Conservation (phyloP, 2,113 vertebrate species). For the Hypanus sabinus region DNA sequence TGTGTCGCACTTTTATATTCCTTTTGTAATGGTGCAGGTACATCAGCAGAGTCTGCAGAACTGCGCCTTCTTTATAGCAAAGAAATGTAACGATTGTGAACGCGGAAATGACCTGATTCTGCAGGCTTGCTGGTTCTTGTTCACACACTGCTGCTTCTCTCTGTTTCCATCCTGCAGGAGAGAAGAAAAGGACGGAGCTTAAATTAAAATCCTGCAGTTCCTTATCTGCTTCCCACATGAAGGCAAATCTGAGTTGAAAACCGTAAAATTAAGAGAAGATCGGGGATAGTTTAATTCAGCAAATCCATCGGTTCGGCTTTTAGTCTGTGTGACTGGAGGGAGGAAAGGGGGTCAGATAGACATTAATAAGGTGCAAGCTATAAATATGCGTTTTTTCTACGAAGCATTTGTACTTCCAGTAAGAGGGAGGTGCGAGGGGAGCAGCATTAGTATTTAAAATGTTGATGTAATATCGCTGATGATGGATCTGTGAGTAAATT, state of each 20-base stretch:
- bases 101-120: slow-evolving; percentile 25
- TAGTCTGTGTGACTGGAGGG: slow-evolving; percentile 69
- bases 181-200: slow-evolving; percentile 75
- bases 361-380: slow-evolving; percentile 65
- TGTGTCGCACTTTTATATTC: neutral
- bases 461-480: slow-evolving; percentile 10
- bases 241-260: slow-evolving; percentile 93
- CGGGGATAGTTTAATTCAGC: slow-evolving; percentile 81
- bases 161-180: slow-evolving; percentile 60
- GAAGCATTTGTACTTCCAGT: slow-evolving; percentile 30
- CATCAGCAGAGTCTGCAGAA: neutral
- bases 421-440: slow-evolving; percentile 19
- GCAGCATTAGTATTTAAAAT: slow-evolving; percentile 10
- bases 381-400: slow-evolving; percentile 46
- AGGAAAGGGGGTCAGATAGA: slow-evolving; percentile 56
- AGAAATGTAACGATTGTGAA: neutral
- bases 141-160: slow-evolving; percentile 39
- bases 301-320: slow-evolving; percentile 69
- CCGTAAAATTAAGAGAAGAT: slow-evolving; percentile 90
- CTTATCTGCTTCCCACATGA: slow-evolving; percentile 91
- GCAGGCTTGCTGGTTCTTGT: slow-evolving; percentile 5
- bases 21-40: neutral
- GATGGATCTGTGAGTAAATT: neutral
- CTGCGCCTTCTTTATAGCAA: neutral
- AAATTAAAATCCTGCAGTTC: slow-evolving; percentile 80